A percentile compares a stretch with the other conserved stretches of the same genome.
phyloP scores from a whole-genome alignment of 2,113 vertebrate species.

The Arenaria interpres region DNA sequence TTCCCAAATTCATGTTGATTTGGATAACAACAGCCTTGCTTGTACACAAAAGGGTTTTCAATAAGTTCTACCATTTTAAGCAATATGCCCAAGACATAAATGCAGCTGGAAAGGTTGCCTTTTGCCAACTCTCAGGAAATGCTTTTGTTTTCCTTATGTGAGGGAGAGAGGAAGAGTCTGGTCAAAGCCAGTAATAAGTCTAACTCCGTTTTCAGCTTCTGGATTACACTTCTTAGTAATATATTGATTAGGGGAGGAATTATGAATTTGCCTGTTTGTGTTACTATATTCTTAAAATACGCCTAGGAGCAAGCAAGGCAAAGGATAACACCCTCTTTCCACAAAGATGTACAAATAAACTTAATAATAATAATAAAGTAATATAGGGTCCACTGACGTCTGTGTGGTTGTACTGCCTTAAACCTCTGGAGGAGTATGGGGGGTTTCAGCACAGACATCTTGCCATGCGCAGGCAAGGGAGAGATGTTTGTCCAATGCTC shows the following conservation, averaged over 20 bases:
- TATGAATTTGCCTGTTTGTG: not conserved
- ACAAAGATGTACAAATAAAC: not conserved
- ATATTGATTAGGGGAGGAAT: not conserved
- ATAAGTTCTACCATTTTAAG: not conserved
- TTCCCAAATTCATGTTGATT: not conserved
- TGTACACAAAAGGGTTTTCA: not conserved
- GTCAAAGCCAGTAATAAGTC: not conserved
- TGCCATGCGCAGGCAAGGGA: accelerated
- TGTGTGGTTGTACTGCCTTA: not conserved
- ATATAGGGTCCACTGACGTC: not conserved
- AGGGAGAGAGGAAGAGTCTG: not conserved
- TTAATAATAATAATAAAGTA: not conserved
- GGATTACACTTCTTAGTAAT: not conserved
- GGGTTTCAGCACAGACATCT: not conserved
- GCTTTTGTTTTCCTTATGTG: not conserved
- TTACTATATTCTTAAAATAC: not conserved
- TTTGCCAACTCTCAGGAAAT: not conserved
- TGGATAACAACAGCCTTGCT: not conserved
- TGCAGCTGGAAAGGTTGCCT: not conserved
- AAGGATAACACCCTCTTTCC: not conserved
- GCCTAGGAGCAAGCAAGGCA: not conserved
- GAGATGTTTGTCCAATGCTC: not conserved
- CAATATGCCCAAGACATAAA: not conserved
- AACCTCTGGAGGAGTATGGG: not conserved
- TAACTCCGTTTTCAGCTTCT: not conserved